Evolutionary conservation across 2,888 invertebrate species (phyloP).

Genomic region (Calephelis perditalis): DNA sequence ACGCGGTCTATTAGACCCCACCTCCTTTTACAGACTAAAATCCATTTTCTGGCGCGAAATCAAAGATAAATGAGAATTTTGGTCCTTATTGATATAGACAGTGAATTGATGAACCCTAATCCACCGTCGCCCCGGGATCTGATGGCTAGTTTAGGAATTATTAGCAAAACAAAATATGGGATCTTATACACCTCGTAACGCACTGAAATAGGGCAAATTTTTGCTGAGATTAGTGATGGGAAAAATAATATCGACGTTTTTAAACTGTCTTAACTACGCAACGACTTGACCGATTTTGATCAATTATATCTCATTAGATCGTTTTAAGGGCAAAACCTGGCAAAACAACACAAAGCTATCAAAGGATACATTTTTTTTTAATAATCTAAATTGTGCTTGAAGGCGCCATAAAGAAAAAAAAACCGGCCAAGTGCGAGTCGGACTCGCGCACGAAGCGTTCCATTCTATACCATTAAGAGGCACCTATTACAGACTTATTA

Average conservation of each 20-base stretch:
- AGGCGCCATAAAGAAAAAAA: conserved; percentile 5
- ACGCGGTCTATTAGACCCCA: conserved; percentile 24
- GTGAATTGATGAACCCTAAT: conserved; percentile 20
- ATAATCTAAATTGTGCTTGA: conserved; percentile 13
- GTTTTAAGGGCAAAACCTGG: conserved; percentile 18
- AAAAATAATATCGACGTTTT: conserved; percentile 9
- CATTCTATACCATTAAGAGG: conserved; percentile 4
- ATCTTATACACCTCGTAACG: conserved; percentile 24
- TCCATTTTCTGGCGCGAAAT: conserved; percentile 23
- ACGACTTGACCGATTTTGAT: conserved; percentile 18
- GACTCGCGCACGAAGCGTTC: conserved; percentile 6
- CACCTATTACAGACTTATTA: too few relatives aligned
- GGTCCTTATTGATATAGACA: conserved; percentile 17
- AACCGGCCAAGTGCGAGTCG: conserved; percentile 6
- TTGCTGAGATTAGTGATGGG: conserved; percentile 14
- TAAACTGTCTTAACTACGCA: conserved; percentile 14
- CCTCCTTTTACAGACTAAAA: conserved; percentile 22
- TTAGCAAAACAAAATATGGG: conserved; percentile 21
- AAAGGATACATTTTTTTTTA: conserved; percentile 19
- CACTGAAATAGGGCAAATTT: conserved; percentile 22
- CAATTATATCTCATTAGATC: conserved; percentile 20
- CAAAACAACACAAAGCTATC: conserved; percentile 17
- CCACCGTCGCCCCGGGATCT: conserved; percentile 17
- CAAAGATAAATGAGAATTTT: conserved; percentile 15
- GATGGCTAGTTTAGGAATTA: conserved; percentile 18